Evolutionary conservation across 1,140 invertebrate genomes (phyloP).

Genomic region (Diuraphis noxia): DNA sequence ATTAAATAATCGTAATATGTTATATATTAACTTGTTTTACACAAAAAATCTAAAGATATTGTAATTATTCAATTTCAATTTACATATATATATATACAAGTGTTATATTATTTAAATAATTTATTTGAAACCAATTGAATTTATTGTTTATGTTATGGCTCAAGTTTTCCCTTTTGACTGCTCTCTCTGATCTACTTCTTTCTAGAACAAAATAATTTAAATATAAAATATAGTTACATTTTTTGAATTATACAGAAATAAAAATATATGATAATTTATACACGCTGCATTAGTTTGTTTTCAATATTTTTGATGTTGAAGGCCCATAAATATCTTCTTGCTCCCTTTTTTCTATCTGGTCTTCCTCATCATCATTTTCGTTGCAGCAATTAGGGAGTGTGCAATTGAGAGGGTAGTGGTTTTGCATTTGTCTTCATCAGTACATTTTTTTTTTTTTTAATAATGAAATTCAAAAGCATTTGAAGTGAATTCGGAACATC

Average conservation of each 20-base stretch:
- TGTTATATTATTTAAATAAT: no score
- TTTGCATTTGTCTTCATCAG: conserved; percentile 37
- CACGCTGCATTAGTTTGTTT: background rate
- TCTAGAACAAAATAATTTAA: conserved; percentile 1
- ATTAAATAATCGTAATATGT: no score
- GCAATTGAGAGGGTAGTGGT: conserved; percentile 51
- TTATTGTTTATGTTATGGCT: background rate
- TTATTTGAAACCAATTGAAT: no score
- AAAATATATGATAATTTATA: background rate
- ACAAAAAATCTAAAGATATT: no score
- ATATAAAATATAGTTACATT: background rate
- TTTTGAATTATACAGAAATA: background rate
- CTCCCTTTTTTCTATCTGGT: background rate
- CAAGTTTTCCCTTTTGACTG: background rate
- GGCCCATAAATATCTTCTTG: background rate
- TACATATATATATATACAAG: no score
- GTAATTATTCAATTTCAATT: no score
- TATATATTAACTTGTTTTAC: no score
- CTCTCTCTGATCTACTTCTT: background rate
- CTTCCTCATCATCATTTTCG: background rate
- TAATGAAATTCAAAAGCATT: background rate
- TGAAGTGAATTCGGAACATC: background rate
- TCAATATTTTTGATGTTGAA: conserved; percentile 12
- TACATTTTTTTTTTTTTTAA: background rate
- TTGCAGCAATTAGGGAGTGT: conserved; percentile 57